A percentile compares a stretch with the other conserved stretches of the same genome.
Conservation (phyloP, 2,113 vertebrate genomes). For the Bathybates hornii region DNA sequence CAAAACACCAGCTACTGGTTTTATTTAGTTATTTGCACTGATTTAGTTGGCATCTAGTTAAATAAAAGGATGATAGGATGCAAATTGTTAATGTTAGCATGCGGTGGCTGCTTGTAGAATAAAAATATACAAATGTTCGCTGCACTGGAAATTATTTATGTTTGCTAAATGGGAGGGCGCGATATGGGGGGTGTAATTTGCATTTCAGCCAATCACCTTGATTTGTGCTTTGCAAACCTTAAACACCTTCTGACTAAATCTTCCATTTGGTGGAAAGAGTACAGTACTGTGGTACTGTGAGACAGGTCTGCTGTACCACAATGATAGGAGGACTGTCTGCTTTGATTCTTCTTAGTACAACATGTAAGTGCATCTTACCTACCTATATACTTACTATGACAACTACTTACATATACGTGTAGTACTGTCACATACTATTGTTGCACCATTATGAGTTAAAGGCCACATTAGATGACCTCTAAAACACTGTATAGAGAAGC, state of each 20-base stretch:
- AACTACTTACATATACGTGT: not conserved
- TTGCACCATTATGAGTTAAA: not conserved
- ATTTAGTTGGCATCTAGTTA: not conserved
- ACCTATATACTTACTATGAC: not conserved
- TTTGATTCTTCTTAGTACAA: not conserved
- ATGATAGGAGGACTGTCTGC: not conserved
- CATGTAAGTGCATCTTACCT: not conserved
- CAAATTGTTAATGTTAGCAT: fast-evolving
- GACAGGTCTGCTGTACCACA: not conserved
- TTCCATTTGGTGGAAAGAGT: not conserved
- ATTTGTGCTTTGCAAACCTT: not conserved
- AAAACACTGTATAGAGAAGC: fast-evolving
- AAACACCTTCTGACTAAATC: not conserved
- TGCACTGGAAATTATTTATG: not conserved
- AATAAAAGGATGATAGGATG: not conserved
- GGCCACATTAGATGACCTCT: not conserved
- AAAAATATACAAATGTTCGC: not conserved
- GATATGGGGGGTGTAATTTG: not conserved
- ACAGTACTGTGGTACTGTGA: not conserved
- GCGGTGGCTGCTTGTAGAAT: fast-evolving
- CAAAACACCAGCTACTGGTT: not conserved
- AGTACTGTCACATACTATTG: not conserved
- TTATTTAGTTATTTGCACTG: not conserved
- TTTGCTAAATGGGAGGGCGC: not conserved
- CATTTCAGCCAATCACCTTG: not conserved